Evolutionary conservation across 2,888 invertebrate species (phyloP).

Genomic region (Pterostichus niger): DNA sequence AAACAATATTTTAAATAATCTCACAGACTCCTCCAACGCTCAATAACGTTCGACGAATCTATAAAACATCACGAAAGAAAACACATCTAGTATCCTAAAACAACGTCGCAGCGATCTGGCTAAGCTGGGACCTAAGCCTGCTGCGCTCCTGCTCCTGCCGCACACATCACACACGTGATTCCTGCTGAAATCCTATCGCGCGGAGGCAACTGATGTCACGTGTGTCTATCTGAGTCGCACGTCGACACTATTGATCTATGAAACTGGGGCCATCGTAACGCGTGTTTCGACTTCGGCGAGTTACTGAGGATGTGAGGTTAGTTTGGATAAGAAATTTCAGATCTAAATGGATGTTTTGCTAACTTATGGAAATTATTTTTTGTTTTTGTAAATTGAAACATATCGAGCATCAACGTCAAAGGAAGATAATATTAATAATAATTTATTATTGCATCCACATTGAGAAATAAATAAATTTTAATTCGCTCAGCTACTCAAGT

Average conservation of each 20-base stretch:
- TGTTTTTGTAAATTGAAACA: too few species aligned
- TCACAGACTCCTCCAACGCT: too few species aligned
- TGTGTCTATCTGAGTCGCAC: background rate
- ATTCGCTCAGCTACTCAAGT: too few species aligned
- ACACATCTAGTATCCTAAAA: conserved; percentile 2
- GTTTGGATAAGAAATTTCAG: too few species aligned
- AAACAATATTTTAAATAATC: too few species aligned
- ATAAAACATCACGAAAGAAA: background rate
- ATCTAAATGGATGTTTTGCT: too few species aligned
- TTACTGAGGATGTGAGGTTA: too few species aligned
- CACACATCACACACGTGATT: background rate
- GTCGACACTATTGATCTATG: conserved; percentile 17
- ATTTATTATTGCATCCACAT: too few species aligned
- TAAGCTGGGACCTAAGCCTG: background rate
- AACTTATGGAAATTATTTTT: too few species aligned
- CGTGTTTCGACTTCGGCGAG: background rate
- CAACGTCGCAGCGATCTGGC: background rate
- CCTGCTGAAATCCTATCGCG: background rate
- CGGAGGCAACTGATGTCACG: background rate
- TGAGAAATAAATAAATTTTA: too few species aligned
- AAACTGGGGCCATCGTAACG: background rate
- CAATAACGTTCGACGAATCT: background rate
- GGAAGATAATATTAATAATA: too few species aligned
- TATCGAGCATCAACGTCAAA: too few species aligned
- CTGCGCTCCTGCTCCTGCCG: background rate